A percentile compares a stretch with the other conserved stretches of the same genome.
Evolutionary conservation across 2,888 invertebrate species (phyloP).

Genomic region (Calephelis perditalis): DNA sequence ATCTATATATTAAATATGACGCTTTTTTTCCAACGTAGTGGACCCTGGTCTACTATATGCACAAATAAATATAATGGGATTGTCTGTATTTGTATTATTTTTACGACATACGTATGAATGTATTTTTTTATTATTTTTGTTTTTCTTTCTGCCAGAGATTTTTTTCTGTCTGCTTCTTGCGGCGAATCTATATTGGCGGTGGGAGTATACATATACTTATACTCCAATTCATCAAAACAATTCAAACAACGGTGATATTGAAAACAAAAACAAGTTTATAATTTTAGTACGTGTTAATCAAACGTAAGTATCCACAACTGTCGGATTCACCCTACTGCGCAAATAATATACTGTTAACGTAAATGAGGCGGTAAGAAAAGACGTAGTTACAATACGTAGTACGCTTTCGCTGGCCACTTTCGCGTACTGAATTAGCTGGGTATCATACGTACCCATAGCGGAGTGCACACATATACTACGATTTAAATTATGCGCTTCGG

Average conservation of each 20-base stretch:
- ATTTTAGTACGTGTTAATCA: not conserved
- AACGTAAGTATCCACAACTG: not conserved
- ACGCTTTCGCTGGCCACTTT: constrained; percentile 27
- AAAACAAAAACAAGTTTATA: not conserved
- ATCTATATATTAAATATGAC: too few species aligned
- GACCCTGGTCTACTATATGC: too few species aligned
- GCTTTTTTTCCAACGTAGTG: too few species aligned
- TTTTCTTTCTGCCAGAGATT: too few species aligned
- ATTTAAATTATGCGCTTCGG: too few species aligned
- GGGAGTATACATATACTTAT: too few species aligned
- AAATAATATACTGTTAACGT: constrained; percentile 1
- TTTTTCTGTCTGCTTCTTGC: too few species aligned
- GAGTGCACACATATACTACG: constrained; percentile 22
- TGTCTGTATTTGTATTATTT: too few species aligned
- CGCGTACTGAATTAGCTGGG: constrained; percentile 22
- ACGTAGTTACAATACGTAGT: constrained; percentile 19
- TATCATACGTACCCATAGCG: constrained; percentile 16
- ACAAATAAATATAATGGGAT: too few species aligned
- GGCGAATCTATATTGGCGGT: too few species aligned
- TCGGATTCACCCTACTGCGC: not conserved
- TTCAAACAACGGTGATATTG: not conserved
- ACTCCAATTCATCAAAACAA: not conserved
- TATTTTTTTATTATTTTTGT: too few species aligned
- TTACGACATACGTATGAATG: too few species aligned
- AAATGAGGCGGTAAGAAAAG: constrained; percentile 13